Conservation (phyloP, 2,797 vertebrate genomes). For the Sphenopsis melanotis region DNA sequence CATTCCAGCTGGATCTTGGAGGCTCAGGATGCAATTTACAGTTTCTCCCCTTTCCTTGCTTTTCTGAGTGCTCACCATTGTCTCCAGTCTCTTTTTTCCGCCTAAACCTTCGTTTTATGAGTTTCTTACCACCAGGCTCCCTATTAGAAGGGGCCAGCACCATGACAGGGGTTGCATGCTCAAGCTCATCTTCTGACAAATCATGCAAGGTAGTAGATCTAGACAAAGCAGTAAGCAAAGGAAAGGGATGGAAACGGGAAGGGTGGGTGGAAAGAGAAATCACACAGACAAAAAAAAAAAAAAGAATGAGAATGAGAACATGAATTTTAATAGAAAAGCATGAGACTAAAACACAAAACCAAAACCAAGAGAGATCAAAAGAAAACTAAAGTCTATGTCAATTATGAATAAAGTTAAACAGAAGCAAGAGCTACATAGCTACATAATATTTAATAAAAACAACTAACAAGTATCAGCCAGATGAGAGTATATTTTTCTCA, state of each 20-base stretch:
- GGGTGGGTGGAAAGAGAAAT: slow-evolving; percentile 58
- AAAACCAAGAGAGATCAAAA: slow-evolving; percentile 16
- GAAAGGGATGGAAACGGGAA: slow-evolving; percentile 71
- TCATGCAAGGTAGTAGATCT: slow-evolving; percentile 80
- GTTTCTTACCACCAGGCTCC: slow-evolving; percentile 78
- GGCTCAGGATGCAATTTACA: slow-evolving; percentile 45
- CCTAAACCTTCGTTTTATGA: slow-evolving; percentile 83
- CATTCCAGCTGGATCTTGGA: slow-evolving; percentile 50
- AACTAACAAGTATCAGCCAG: neutral
- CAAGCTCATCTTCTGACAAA: slow-evolving; percentile 82
- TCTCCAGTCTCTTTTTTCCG: slow-evolving; percentile 76
- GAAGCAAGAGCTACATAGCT: slow-evolving; percentile 51
- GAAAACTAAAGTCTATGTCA: slow-evolving; percentile 13
- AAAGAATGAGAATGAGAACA: slow-evolving; percentile 66
- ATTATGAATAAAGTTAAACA: slow-evolving; percentile 7
- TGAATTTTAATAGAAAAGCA: slow-evolving; percentile 42
- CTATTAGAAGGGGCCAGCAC: slow-evolving; percentile 71
- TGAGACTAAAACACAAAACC: slow-evolving; percentile 13
- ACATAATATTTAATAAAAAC: neutral
- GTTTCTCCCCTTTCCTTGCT: slow-evolving; percentile 62
- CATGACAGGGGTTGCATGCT: slow-evolving; percentile 70
- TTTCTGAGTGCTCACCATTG: slow-evolving; percentile 65
- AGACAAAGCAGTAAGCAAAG: slow-evolving; percentile 69
- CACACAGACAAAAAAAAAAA: neutral
- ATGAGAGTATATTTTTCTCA: neutral